Evolutionary conservation across 2,888 invertebrate species (phyloP).

Genomic region (Entomobrya proxima): DNA sequence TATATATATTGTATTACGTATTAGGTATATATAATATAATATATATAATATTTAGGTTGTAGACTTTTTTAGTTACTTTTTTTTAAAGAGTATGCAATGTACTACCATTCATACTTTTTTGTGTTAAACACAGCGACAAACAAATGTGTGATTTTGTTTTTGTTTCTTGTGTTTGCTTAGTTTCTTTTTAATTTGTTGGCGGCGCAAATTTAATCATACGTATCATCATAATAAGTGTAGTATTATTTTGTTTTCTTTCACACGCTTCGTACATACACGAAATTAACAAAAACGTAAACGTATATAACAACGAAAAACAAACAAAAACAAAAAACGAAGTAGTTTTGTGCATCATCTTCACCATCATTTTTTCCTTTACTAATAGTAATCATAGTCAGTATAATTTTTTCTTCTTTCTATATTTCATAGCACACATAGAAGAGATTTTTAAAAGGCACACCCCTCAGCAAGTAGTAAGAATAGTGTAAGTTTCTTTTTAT

Average conservation of each 20-base stretch:
- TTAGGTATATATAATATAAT: constrained; percentile 27
- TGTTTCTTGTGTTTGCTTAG: constrained; percentile 30
- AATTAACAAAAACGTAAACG: constrained; percentile 31
- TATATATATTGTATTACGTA: constrained; percentile 45
- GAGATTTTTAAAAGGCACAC: constrained; percentile 72
- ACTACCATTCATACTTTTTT: constrained; percentile 64
- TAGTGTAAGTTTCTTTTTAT: constrained; percentile 15
- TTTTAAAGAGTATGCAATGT: constrained; percentile 54
- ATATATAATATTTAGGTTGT: constrained; percentile 25
- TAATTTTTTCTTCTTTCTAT: constrained; percentile 18
- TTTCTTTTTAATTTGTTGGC: constrained; percentile 15
- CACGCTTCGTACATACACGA: constrained; percentile 26
- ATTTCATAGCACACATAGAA: constrained; percentile 69
- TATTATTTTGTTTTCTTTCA: constrained; percentile 29
- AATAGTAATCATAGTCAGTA: constrained; percentile 30
- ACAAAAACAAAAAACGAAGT: constrained; percentile 24
- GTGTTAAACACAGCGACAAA: constrained; percentile 58
- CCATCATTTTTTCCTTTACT: not conserved
- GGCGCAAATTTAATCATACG: constrained; percentile 31
- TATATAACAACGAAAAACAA: constrained; percentile 32
- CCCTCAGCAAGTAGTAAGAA: constrained; percentile 68
- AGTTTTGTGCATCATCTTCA: no score
- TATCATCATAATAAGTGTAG: constrained; percentile 25
- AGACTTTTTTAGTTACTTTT: constrained; percentile 39
- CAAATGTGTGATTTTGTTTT: constrained; percentile 37